A percentile compares a stretch with the other conserved stretches of the same genome.
phyloP scores from a whole-genome alignment of 2,888 invertebrate genomes.

The Aphodius granarius region DNA sequence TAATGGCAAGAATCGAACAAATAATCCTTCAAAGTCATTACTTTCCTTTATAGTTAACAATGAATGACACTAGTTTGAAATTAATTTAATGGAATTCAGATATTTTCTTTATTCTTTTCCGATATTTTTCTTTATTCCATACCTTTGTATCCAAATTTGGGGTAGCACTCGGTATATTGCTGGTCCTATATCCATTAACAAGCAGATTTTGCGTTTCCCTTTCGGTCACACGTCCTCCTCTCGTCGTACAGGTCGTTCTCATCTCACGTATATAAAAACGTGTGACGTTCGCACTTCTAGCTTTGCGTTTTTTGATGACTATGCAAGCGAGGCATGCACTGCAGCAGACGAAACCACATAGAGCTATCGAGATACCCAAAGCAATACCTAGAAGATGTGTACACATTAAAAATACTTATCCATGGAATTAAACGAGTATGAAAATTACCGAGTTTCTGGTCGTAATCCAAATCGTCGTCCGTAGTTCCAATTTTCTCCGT shows the following conservation, averaged over 20 bases:
- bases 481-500: constrained; percentile 20
- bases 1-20: too few species aligned
- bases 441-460: constrained; percentile 21
- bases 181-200: constrained; percentile 47
- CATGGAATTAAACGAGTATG: background rate
- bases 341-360: constrained; percentile 53
- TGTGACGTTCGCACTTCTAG: constrained; percentile 18
- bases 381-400: constrained; percentile 55
- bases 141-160: constrained; percentile 62
- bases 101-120: too few species aligned
- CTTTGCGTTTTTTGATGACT: constrained; percentile 41
- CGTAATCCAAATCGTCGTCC: background rate
- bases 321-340: constrained; percentile 54
- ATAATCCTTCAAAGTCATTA: too few species aligned
- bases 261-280: constrained; percentile 8
- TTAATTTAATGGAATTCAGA: too few species aligned
- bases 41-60: too few species aligned
- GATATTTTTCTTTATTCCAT: too few species aligned
- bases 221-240: constrained; percentile 42
- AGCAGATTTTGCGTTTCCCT: constrained; percentile 51
- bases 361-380: constrained; percentile 54
- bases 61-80: too few species aligned
- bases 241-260: constrained; percentile 28
- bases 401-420: background rate
- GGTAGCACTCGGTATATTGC: constrained; percentile 43